Percentiles rank a stretch among this genome's conserved stretches.
Conservation (phyloP, 2,888 invertebrate genomes). For the Drosophila nigricruria region DNA sequence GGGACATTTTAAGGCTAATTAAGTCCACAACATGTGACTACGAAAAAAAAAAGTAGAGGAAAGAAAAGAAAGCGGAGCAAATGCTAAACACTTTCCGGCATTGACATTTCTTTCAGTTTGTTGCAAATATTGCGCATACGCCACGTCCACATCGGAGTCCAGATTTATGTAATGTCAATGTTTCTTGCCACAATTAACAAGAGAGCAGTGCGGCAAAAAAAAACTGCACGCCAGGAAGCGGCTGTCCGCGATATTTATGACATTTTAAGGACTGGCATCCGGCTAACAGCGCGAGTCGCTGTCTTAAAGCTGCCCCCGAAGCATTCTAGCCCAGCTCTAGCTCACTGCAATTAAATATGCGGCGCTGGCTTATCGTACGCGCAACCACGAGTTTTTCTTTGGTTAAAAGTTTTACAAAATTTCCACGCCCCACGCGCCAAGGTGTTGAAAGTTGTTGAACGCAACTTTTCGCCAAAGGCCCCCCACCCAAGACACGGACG, state of each 20-base stretch:
- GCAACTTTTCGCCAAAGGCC: constrained; percentile 41
- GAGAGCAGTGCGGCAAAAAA: constrained; percentile 20
- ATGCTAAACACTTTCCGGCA: constrained; percentile 79
- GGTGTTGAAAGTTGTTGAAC: constrained; percentile 58
- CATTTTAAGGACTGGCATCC: constrained; percentile 62
- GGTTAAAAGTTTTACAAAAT: constrained; percentile 61
- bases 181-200: constrained; percentile 55
- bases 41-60: constrained; percentile 8
- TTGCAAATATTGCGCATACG: constrained; percentile 73
- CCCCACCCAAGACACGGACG: constrained; percentile 3
- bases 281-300: constrained; percentile 28
- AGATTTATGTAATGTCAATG: constrained; percentile 57
- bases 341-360: constrained; percentile 75
- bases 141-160: constrained; percentile 38
- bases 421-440: constrained; percentile 40
- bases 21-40: constrained; percentile 62
- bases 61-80: constrained; percentile 8
- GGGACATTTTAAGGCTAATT: constrained; percentile 72
- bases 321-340: constrained; percentile 5
- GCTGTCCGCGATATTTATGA: constrained; percentile 67
- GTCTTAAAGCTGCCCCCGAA: constrained; percentile 37
- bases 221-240: constrained; percentile 56
- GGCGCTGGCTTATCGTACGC: constrained; percentile 74
- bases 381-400: constrained; percentile 67
- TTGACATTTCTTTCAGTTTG: constrained; percentile 64